Evolutionary conservation across 2,888 invertebrate genomes (phyloP).

Genomic region (Temnothorax rugatulus): DNA sequence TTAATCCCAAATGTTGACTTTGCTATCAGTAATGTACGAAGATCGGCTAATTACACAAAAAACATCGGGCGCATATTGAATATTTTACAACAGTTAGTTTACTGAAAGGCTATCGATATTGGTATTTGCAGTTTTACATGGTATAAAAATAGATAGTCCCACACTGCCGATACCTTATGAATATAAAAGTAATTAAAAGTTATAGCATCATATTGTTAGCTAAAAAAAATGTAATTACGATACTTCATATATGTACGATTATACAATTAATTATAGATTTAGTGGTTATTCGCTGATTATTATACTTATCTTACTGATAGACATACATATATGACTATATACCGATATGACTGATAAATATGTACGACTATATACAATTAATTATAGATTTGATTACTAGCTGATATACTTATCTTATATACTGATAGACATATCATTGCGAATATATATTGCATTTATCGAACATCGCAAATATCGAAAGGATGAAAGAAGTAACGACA

Average conservation of each 20-base stretch:
- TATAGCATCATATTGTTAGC: too few relatives aligned
- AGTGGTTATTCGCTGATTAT: neutral
- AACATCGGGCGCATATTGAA: neutral
- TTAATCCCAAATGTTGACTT: constrained; percentile 43
- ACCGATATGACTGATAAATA: too few relatives aligned
- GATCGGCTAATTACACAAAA: constrained; percentile 9
- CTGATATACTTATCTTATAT: neutral
- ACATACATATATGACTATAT: neutral
- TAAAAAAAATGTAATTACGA: neutral
- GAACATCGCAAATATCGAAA: neutral
- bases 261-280: neutral
- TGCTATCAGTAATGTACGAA: constrained; percentile 17
- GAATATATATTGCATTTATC: neutral
- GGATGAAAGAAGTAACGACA: constrained; percentile 21
- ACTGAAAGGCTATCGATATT: constrained; percentile 1
- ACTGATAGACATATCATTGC: neutral
- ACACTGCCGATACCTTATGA: neutral
- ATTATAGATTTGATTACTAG: neutral
- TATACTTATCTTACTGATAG: neutral
- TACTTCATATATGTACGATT: neutral
- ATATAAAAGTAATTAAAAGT: neutral
- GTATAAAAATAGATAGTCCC: neutral
- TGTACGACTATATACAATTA: neutral
- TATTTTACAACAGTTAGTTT: neutral
- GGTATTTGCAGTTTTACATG: neutral